phyloP scores from a whole-genome alignment of 2,797 vertebrate genomes.

The Crax fasciolata region DNA sequence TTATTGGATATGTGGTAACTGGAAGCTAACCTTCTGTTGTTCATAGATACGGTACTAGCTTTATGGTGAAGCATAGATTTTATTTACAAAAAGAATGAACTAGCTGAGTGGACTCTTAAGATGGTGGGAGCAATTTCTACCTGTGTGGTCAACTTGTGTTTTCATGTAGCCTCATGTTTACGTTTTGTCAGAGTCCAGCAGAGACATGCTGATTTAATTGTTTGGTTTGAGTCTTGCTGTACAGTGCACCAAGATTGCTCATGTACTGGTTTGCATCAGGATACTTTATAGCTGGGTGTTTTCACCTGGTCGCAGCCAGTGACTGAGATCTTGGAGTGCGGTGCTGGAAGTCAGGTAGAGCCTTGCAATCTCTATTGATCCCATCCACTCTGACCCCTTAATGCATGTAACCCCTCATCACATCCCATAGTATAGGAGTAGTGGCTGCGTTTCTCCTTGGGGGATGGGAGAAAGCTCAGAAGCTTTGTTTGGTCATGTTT shows the following conservation, averaged over 20 bases:
- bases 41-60: not conserved
- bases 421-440: not conserved
- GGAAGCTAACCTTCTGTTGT: not conserved
- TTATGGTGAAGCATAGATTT: not conserved
- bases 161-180: not conserved
- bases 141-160: not conserved
- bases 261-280: rapidly evolving
- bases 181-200: not conserved
- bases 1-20: not conserved
- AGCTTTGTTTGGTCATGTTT: not conserved
- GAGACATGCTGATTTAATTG: not conserved
- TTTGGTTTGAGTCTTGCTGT: not conserved
- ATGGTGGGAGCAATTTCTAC: not conserved
- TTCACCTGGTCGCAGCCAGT: not conserved
- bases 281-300: not conserved
- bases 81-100: not conserved
- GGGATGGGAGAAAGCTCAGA: not conserved
- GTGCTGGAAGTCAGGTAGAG: not conserved
- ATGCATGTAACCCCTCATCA: not conserved
- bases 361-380: not conserved
- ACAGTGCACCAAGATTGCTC: not conserved
- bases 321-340: not conserved
- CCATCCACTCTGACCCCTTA: not conserved
- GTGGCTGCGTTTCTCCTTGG: not conserved
- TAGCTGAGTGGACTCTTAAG: not conserved